A percentile compares a stretch with the other conserved stretches of the same genome.
Evolutionary conservation across 2,797 vertebrate genomes (phyloP).

Genomic region (Phrynocephalus vlangalii): DNA sequence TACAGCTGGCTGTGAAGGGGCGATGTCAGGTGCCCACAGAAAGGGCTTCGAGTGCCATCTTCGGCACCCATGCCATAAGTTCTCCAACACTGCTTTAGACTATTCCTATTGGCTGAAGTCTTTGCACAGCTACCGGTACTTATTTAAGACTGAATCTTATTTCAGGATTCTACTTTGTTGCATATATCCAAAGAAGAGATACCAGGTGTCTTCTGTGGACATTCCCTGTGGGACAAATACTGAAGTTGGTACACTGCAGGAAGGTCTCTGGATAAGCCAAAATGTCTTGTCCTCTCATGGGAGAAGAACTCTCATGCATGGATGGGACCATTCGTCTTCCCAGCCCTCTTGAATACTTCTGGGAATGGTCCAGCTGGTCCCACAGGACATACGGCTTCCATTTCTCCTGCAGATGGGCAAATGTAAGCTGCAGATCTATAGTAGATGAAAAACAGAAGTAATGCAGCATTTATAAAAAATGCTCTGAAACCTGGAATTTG

Average conservation of each 20-base stretch:
- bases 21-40: no score
- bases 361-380: slow-evolving; percentile 1
- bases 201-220: background rate
- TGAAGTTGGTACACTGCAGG: background rate
- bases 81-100: background rate
- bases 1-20: no score
- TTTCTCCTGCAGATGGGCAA: background rate
- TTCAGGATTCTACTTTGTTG: background rate
- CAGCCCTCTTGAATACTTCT: background rate
- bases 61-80: no score
- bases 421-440: slow-evolving; percentile 4
- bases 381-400: background rate
- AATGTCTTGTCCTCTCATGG: background rate
- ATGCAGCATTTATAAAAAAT: slow-evolving; percentile 40
- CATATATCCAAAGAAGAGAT: background rate
- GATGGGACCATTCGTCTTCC: background rate
- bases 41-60: no score
- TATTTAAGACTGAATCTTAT: background rate
- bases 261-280: background rate
- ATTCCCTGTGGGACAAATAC: background rate
- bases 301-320: background rate
- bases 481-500: slow-evolving; percentile 28
- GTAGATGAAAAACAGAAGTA: slow-evolving; percentile 16
- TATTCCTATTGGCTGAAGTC: background rate
- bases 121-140: background rate